These are phyloP conservation scores for Mnemiopsis leidyi DNA, from an alignment of 37 sponge, comb jelly and placozoan species.

Conservation along the genomic window DNA sequence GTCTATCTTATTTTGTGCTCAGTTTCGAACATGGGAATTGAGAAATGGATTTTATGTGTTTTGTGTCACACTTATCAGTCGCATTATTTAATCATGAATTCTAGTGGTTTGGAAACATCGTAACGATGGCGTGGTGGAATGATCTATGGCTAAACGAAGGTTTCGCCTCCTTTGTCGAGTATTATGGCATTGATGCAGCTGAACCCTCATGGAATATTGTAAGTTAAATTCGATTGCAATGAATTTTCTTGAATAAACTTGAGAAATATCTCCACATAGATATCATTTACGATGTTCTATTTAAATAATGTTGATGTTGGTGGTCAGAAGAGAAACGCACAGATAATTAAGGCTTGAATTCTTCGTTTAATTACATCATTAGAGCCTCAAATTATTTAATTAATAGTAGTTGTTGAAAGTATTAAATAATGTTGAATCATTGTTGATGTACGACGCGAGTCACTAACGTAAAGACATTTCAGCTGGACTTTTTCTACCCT, in stretches of 20 bases:
- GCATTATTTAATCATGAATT: too few relatives aligned
- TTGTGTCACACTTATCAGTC: too few relatives aligned
- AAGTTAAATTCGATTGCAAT: background rate
- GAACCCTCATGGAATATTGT: slow-evolving; percentile 81
- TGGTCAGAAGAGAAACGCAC: too few relatives aligned
- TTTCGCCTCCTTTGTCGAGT: slow-evolving; percentile 89
- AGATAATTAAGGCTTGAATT: too few relatives aligned
- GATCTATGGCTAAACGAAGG: slow-evolving; percentile 99
- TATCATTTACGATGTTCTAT: too few relatives aligned
- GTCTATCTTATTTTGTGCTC: too few relatives aligned
- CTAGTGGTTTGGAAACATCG: slow-evolving; percentile 99
- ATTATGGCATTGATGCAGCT: slow-evolving; percentile 75
- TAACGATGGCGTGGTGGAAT: slow-evolving; percentile 99
- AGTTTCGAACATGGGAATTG: too few relatives aligned
- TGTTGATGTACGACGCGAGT: too few relatives aligned
- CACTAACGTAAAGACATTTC: too few relatives aligned
- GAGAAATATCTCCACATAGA: too few relatives aligned
- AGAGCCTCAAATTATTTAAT: background rate
- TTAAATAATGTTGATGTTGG: too few relatives aligned
- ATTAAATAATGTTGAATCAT: background rate
- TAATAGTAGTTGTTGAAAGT: background rate
- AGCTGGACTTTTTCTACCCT: slow-evolving; percentile 59
- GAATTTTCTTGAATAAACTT: background rate
- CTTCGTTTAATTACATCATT: background rate
- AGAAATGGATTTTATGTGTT: too few relatives aligned